Base-by-base conservation (phyloP, 2,888 invertebrate species). In the Ernsta delagoae region DNA sequence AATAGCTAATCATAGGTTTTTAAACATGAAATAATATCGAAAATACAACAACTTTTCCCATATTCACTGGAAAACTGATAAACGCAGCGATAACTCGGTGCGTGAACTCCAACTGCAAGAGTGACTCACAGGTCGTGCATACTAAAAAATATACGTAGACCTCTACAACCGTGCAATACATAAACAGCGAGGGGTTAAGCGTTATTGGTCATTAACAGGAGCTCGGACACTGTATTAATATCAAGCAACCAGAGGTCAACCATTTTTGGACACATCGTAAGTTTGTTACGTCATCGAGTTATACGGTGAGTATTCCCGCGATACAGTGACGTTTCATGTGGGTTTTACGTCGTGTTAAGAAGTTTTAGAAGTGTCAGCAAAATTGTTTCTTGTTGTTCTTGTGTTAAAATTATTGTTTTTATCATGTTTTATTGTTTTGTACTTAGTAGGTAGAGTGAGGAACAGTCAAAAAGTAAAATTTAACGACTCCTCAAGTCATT, bases 271-370 rank as follows among this genome's bases (percentile, higher is more conserved):
- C 53, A 9, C 0, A 4, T 24, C 9, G 11, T 43, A n/a, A 53
- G 24, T 53, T 53, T 24, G 53, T 53, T 53, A 53, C 53, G 53
- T 53, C 53, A 53, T 53, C 53, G 9, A 53, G 53, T 53, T 53
- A 24, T 53, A 53, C 53, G 53, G 1, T 53, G 53, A 24, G 50
- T 50, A 50, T 53, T 53, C 53, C 53, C 53, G 53, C 24, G 53
- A 53, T 24, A 8, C 53, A 53, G 53, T 53, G 53, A 53, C 53
- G 53, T 24, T 24, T 53, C 4, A 53, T 5, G 8, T 24, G 53
- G 53, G 53, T 53, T 53, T 53, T 53, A 53, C 53, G 53, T 53
- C 53, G 53, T 24, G 24, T 53, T 9, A 24, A 53, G 24, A 53
- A 53, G 53, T 5, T 53, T 3, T 24, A 53, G 53, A 53, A 9